Percentiles rank a stretch among this genome's conserved stretches.
Evolutionary conservation across 64 coral and sea anemone species (phyloP).

Genomic region (Exaiptasia diaphana): DNA sequence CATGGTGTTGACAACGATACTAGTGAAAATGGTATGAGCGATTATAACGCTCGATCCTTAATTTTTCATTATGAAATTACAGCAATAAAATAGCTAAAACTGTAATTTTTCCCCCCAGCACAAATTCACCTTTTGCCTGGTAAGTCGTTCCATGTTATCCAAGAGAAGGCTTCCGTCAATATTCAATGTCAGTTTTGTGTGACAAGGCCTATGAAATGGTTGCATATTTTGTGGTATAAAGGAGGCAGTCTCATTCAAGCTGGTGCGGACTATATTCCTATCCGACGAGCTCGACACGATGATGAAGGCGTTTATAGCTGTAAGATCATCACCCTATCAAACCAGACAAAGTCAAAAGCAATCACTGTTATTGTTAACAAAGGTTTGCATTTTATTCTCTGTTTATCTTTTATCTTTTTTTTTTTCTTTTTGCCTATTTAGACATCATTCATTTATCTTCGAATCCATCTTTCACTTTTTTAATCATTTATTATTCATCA

Average conservation of each 20-base stretch:
- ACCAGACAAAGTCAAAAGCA: slow-evolving; percentile 13
- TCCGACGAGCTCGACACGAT: background rate
- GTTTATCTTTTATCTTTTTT: too few relatives aligned
- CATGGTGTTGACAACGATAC: too few relatives aligned
- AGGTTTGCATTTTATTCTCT: too few relatives aligned
- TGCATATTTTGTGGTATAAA: slow-evolving; percentile 25
- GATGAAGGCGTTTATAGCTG: slow-evolving; percentile 51
- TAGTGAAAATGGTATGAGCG: too few relatives aligned
- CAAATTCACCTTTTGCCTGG: too few relatives aligned
- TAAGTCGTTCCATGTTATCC: too few relatives aligned
- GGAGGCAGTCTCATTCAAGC: background rate
- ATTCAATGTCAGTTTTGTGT: slow-evolving; percentile 21
- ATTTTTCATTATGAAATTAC: too few relatives aligned
- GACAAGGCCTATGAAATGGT: background rate
- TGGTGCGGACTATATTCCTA: background rate
- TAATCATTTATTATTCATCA: background rate
- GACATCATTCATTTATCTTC: background rate
- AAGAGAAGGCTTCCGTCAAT: background rate
- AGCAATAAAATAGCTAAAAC: too few relatives aligned
- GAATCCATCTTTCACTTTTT: background rate
- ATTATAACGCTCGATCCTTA: too few relatives aligned
- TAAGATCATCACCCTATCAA: background rate
- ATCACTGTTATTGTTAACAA: slow-evolving; percentile 31
- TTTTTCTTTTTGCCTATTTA: background rate
- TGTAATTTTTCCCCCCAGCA: too few relatives aligned